These are phyloP conservation scores for Melolontha melolontha DNA, from an alignment of 2,888 invertebrate genomes.

Conservation along the genomic window DNA sequence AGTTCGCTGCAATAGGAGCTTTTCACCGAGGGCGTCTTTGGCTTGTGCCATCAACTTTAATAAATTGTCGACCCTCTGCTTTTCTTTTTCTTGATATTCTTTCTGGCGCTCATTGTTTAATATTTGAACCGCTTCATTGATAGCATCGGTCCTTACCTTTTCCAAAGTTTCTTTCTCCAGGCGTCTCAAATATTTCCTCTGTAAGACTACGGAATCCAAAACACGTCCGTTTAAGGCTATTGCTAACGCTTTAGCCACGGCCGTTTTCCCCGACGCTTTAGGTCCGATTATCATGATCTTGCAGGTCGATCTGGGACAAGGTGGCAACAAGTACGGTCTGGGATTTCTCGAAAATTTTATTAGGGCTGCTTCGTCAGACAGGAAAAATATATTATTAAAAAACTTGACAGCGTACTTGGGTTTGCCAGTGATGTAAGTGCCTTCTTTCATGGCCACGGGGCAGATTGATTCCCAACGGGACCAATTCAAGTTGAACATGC, in stretches of 20 bases:
- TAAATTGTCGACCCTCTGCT: constrained; percentile 59
- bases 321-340: constrained; percentile 70
- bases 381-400: constrained; percentile 72
- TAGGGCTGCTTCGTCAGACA: constrained; percentile 68
- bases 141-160: constrained; percentile 49
- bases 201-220: constrained; percentile 61
- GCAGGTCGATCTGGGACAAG: constrained; percentile 71
- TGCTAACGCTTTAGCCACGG: constrained; percentile 69
- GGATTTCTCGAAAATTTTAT: constrained; percentile 73
- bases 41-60: constrained; percentile 61
- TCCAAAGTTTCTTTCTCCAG: constrained; percentile 53
- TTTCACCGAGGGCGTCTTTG: constrained; percentile 30
- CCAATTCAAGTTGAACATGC: constrained; percentile 64
- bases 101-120: constrained; percentile 52
- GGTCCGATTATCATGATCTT: constrained; percentile 74
- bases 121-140: constrained; percentile 50
- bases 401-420: constrained; percentile 71
- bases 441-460: constrained; percentile 73
- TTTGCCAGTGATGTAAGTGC: constrained; percentile 68
- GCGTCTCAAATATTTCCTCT: constrained; percentile 49
- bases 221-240: constrained; percentile 68
- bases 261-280: constrained; percentile 71
- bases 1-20: constrained; percentile 13
- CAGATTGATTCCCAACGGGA: constrained; percentile 74
- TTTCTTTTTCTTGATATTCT: constrained; percentile 65